These are phyloP conservation scores for Trypoxylon attenuatum DNA, from an alignment of 2,888 invertebrate genomes.

Conservation along the genomic window DNA sequence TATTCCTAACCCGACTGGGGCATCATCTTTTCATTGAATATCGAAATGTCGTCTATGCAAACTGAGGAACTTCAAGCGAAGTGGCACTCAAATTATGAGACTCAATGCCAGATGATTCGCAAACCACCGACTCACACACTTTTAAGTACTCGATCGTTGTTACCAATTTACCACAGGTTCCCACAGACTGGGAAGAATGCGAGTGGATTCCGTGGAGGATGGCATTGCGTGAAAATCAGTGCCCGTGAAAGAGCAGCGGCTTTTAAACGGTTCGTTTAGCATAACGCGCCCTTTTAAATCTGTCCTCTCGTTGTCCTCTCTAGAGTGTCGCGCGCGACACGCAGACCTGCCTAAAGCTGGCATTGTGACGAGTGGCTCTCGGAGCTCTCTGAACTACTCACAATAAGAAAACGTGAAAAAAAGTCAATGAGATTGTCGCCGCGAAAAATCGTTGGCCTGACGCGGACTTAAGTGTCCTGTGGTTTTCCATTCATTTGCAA, in stretches of 20 bases:
- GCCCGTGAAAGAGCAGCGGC: conserved; percentile 17
- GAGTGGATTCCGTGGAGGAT: no score
- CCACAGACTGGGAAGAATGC: no score
- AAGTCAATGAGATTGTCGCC: conserved; percentile 61
- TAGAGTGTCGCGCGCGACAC: no score
- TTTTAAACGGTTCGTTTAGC: conserved; percentile 51
- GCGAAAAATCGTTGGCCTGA: conserved; percentile 47
- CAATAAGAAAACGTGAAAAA: conserved; percentile 52
- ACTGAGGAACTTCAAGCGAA: no score
- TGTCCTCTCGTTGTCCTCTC: conserved; percentile 11
- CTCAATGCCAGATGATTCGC: no score
- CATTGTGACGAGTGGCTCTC: conserved; percentile 34
- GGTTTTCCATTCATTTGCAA: conserved; percentile 60
- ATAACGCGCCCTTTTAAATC: conserved; percentile 17
- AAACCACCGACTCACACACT: no score
- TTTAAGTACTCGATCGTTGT: no score
- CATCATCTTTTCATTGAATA: no score
- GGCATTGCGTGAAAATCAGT: not conserved
- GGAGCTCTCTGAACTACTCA: conserved; percentile 19
- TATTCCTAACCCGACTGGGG: no score
- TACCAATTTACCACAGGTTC: no score
- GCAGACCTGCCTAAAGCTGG: conserved; percentile 52
- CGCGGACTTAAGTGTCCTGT: conserved; percentile 6
- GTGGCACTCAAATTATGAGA: no score
- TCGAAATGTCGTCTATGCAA: no score